Base-by-base conservation (phyloP, 2,113 vertebrate genomes). In the Gasterosteus nipponicus region DNA sequence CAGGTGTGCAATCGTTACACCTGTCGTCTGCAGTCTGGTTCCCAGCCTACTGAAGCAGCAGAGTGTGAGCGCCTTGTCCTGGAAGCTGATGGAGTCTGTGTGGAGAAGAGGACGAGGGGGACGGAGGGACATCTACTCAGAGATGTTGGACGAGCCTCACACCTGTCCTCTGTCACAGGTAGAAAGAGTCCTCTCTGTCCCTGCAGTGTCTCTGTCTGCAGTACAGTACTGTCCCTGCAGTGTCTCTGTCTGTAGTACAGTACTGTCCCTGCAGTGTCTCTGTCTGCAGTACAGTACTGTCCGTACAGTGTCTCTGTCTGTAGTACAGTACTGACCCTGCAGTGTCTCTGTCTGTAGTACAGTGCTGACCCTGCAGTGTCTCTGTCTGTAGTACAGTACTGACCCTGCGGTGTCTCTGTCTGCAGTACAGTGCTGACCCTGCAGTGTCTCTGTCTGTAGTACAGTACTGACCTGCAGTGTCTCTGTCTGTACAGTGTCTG, bases 71-170 rank as follows among this genome's bases (percentile, higher is more conserved):
- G 0, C 79, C 14, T 66, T 91, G 70, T 93, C 88, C 26, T 89
- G 92, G 89, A 91, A 92, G 81, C 69, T 96, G 80, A 83, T 95
- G 93, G 78, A 90, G 92, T 71, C 53, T 22, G 35, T 92, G 86
- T 14, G 75, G 76, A 49, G 60, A 64, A 46, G 44, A 77, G 46
- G 77, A 73, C 2, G 7, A 59, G 42, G 33, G 59, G 19, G 29
- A 39, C 38, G 74, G 26, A 94, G 96, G 85, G 93, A 97, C 73
- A 91, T 97, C 65, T 96, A 96, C 85, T 82, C 69, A 26, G 96
- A 97, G 90, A 96, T 97, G 91, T 57, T 97, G 57, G 91, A 90
- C 38, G 77, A 94, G 63, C 80, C 51, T 14, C 96, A 97, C 85
- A 82, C 59, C 0, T 97, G 96, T 92, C 94, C 94, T 8, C 82